Conservation (phyloP, 2,113 vertebrate genomes). For the Pteronura brasiliensis region DNA sequence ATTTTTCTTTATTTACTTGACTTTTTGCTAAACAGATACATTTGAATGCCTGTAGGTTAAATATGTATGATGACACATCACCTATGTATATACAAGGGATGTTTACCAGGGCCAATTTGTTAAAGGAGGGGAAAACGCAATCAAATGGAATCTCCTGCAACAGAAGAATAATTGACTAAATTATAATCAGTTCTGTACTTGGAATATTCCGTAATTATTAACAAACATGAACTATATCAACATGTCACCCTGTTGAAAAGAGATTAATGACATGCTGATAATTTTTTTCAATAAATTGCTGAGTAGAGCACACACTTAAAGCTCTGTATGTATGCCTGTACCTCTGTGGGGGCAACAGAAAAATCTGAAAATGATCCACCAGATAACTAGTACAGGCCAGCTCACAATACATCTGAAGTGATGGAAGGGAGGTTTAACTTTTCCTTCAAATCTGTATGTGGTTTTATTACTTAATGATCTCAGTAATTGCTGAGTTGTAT, state of each 20-base stretch:
- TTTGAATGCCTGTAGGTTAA: background rate
- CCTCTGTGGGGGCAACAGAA: background rate
- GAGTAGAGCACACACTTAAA: background rate
- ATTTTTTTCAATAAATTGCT: background rate
- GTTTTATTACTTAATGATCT: background rate
- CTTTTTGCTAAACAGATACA: background rate
- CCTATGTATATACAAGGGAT: background rate
- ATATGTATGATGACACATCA: fast-evolving
- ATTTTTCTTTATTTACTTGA: background rate
- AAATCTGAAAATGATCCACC: too few relatives aligned
- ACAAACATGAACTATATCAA: background rate
- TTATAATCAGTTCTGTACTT: background rate
- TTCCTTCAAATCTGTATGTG: background rate
- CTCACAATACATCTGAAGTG: background rate
- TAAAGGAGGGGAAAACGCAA: background rate
- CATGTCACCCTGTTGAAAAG: background rate
- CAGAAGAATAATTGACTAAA: background rate
- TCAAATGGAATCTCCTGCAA: background rate
- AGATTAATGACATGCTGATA: background rate
- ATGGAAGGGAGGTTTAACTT: background rate
- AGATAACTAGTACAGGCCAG: background rate
- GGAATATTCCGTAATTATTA: background rate
- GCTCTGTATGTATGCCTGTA: background rate
- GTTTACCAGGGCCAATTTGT: too few relatives aligned
- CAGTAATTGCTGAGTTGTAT: background rate